Evolutionary conservation across 2,888 invertebrate genomes (phyloP), one percentile per base, ranked within the genome.

Genomic region (Colletes collaris): DNA sequence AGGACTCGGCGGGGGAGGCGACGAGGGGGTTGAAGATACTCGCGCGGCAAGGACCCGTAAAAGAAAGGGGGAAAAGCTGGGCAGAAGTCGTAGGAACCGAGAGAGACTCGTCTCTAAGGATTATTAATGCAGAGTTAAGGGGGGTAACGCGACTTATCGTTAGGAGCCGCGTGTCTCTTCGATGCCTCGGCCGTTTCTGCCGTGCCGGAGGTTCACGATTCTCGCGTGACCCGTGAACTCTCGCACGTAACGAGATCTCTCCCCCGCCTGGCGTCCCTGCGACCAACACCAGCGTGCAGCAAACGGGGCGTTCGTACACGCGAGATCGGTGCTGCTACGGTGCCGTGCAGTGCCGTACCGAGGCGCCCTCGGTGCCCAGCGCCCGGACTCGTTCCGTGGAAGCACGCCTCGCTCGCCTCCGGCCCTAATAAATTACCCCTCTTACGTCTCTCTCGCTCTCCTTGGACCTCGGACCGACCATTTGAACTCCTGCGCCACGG

Each of bases 141-240:
- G 72, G 76, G 74, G 67, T 7, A 79, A 70, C 76, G 80, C 86
- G 86, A 86, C 84, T 86, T 87, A 85, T 88, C 85, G 85, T 70
- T 78, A 82, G 74, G 69, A 78, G 56, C 81, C 84, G 83, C 86
- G 83, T 81, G 86, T 86, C 81, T 74, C 82, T 72, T 79, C 60
- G 77, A 65, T 71, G 69, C 71, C 79, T 76, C 77, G 79, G 63
- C 77, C 83, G 85, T 84, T 83, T 79, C 85, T 84, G 79, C 84
- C 82, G 77, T 86, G 81, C 80, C 86, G 83, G 83, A 86, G 88
- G 90, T 90, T 88, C 89, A 89, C 89, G 90, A 90, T 90, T 90
- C 90, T 90, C 89, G 88, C 89, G 89, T 91, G 91, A 91, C 91
- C 91, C 88, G 87, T 90, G 90, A 90, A 90, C 90, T 89, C 89